A percentile compares a stretch with the other conserved stretches of the same genome.
Evolutionary conservation across 2,888 invertebrate species (phyloP).

Genomic region (Papilio protenor): DNA sequence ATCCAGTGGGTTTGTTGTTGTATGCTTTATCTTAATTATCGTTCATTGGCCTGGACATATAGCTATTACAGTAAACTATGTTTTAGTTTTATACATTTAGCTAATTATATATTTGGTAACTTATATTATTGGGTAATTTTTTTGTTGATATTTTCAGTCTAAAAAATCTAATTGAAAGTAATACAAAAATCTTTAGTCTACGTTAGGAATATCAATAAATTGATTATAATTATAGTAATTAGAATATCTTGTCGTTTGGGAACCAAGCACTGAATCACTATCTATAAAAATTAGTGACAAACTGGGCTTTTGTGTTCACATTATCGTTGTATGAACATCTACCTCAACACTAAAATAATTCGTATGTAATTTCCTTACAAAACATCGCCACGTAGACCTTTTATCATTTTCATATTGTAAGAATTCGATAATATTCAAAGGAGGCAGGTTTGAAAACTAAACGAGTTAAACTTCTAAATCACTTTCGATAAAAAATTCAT

Average conservation of each 20-base stretch:
- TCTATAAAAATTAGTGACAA: not conserved
- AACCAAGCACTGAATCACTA: not conserved
- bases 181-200: not conserved
- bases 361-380: conserved; percentile 28
- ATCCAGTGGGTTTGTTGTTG: too few species aligned
- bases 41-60: too few species aligned
- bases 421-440: not conserved
- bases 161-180: not conserved
- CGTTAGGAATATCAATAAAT: not conserved
- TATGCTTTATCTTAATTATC: too few species aligned
- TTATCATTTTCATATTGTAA: not conserved
- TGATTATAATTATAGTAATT: not conserved
- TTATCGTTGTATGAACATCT: conserved; percentile 35
- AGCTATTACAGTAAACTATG: too few species aligned
- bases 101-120: too few species aligned
- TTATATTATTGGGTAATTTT: too few species aligned
- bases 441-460: not conserved
- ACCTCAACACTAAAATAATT: conserved; percentile 22
- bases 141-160: not conserved
- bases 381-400: conserved; percentile 40
- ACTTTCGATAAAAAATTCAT: too few species aligned
- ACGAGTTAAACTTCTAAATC: not conserved
- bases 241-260: not conserved
- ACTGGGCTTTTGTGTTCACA: conserved; percentile 19
- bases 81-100: too few species aligned